These are phyloP conservation scores for Phaethornis superciliosus DNA, from an alignment of 2,113 vertebrate genomes.

Conservation along the genomic window DNA sequence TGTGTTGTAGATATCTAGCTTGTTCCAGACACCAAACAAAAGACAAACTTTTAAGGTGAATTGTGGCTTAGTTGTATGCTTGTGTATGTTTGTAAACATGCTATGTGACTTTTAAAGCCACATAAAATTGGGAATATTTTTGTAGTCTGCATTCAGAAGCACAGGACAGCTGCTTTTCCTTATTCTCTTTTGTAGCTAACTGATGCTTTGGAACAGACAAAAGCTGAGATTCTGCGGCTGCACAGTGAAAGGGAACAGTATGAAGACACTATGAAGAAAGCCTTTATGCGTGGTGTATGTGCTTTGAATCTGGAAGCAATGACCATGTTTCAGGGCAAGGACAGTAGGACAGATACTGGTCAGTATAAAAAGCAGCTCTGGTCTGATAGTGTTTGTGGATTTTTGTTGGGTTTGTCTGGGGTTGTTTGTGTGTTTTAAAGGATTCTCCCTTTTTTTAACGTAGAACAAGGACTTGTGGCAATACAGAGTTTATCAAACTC, in stretches of 20 bases:
- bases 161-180: not conserved
- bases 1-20: not conserved
- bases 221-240: constrained; percentile 85
- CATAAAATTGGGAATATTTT: not conserved
- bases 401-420: not conserved
- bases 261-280: constrained; percentile 94
- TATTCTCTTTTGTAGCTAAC: constrained; percentile 64
- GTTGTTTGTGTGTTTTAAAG: not conserved
- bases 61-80: not conserved
- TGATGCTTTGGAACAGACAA: constrained; percentile 80
- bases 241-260: constrained; percentile 85
- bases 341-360: constrained; percentile 77
- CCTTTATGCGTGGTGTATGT: constrained; percentile 96
- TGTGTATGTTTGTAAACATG: not conserved
- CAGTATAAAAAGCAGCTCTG: constrained; percentile 26
- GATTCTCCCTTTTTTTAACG: not conserved
- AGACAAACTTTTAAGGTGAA: not conserved
- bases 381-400: not conserved
- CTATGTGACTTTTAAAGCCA: not conserved
- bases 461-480: not conserved
- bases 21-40: not conserved
- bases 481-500: not conserved
- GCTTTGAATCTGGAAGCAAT: constrained; percentile 96
- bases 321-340: constrained; percentile 86
- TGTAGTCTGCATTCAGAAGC: not conserved